Evolutionary conservation across 2,113 vertebrate genomes (phyloP), one percentile per base, ranked within the genome.

Genomic region (Scartelaos histophorus): DNA sequence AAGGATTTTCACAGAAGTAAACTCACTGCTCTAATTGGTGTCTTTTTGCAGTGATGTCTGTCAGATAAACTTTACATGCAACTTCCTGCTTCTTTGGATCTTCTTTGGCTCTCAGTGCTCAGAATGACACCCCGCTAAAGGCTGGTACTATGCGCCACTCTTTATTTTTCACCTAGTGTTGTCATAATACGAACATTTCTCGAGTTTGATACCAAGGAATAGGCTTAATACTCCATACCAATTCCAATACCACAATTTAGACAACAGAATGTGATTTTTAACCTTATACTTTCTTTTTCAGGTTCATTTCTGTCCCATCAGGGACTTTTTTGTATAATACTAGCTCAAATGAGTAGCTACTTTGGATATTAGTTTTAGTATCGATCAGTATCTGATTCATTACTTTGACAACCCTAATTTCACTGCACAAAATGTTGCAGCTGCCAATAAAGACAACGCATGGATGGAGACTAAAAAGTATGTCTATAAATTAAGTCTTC

Each of bases 391-490:
- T 29, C 29, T 29, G 29, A 29, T 29, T 29, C 29, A 29, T 2
- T 4, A 29, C 4, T 29, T 29, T 29, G 29, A 29, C 29, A 29
- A 29, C 29, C 29, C 29, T 29, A 29, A 24, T 58, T 58, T 58
- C 56, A 79, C 84, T 82, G 82, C 86, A 87, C 90, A 88, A 85
- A 82, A 88, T 84, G 22, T 15, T 13, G 85, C 90, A 92, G 85
- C 90, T 93, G 93, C 92, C 92, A 93, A 88, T 87, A 90, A 86
- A 92, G 88, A 91, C 91, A 83, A 91, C 88, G 85, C 2, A 77
- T 9, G 77, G 87, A 84, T 89, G 85, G 22, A 58, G 56, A 2
- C 4, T 29, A 29, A 29, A 29, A 29, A n/a, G n/a, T 29, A 29
- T 29, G 29, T 29, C 29, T 29, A n/a, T n/a, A 29, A 29, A 29